Conservation (phyloP, 2,888 invertebrate genomes). For the Hydroisotoma schaefferi region DNA sequence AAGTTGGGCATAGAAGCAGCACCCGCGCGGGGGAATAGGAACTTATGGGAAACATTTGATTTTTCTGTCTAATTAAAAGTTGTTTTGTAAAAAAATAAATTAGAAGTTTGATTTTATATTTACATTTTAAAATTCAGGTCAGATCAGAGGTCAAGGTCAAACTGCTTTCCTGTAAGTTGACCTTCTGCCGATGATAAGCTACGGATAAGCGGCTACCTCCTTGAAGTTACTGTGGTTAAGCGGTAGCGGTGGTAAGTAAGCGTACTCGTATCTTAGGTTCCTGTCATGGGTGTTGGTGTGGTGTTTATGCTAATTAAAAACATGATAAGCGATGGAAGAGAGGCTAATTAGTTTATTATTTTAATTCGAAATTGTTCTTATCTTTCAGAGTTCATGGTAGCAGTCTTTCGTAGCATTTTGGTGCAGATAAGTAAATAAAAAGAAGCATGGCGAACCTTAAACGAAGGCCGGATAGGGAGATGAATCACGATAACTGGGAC, state of each 20-base stretch:
- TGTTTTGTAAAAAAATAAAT: background rate
- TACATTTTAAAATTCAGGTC: background rate
- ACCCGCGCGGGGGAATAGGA: conserved; percentile 4
- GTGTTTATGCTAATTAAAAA: too few relatives aligned
- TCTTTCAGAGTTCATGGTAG: background rate
- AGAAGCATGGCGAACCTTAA: conserved; percentile 51
- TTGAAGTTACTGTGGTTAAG: too few relatives aligned
- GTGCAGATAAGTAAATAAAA: background rate
- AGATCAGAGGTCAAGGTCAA: too few relatives aligned
- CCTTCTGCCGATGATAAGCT: too few relatives aligned
- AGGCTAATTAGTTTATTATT: background rate
- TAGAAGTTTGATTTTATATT: background rate
- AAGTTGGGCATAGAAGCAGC: background rate
- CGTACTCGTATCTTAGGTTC: too few relatives aligned
- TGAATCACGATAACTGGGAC: conserved; percentile 84
- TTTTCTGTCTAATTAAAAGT: background rate
- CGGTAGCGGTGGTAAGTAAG: too few relatives aligned
- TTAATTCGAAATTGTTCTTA: background rate
- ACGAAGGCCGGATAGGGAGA: conserved; percentile 67
- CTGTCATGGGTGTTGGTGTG: too few relatives aligned
- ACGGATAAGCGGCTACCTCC: too few relatives aligned
- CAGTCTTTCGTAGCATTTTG: background rate
- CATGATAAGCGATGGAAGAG: too few relatives aligned
- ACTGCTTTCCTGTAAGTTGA: too few relatives aligned
- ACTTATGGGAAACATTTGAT: background rate